phyloP scores from a whole-genome alignment of 2,797 vertebrate genomes.

The Chiroxiphia lanceolata region DNA sequence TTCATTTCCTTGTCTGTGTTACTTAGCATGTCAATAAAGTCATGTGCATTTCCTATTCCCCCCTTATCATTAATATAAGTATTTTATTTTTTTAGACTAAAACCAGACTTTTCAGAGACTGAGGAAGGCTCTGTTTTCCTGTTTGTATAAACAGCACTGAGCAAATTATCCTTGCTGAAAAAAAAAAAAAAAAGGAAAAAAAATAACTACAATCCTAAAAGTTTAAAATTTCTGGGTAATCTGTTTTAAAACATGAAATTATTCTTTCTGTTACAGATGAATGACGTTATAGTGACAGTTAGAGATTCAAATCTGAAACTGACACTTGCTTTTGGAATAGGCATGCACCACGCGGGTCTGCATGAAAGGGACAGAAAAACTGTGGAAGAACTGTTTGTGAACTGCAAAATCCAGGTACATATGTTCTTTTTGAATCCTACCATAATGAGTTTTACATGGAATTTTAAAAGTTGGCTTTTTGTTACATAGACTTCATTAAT shows the following conservation, averaged over 20 bases:
- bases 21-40: slow-evolving; percentile 4
- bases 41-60: background rate
- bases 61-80: background rate
- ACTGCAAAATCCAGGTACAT: slow-evolving; percentile 97
- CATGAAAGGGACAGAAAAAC: slow-evolving; percentile 95
- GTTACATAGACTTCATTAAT: slow-evolving; percentile 30
- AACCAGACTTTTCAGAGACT: background rate
- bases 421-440: background rate
- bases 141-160: background rate
- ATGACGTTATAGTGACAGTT: slow-evolving; percentile 89
- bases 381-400: slow-evolving; percentile 96
- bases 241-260: background rate
- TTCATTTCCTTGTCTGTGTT: slow-evolving; percentile 20
- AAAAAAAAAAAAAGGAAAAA: background rate
- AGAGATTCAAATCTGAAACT: slow-evolving; percentile 96
- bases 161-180: background rate
- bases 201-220: background rate
- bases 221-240: background rate
- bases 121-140: background rate
- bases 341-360: slow-evolving; percentile 95
- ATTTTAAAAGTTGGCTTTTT: slow-evolving; percentile 53
- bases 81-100: background rate
- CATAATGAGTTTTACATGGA: background rate
- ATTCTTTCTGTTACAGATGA: slow-evolving; percentile 82
- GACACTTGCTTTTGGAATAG: slow-evolving; percentile 96